A percentile compares a stretch with the other conserved stretches of the same genome.
These are phyloP conservation scores for Hoplias malabaricus DNA, from an alignment of 2,113 vertebrate species.

Conservation along the genomic window DNA sequence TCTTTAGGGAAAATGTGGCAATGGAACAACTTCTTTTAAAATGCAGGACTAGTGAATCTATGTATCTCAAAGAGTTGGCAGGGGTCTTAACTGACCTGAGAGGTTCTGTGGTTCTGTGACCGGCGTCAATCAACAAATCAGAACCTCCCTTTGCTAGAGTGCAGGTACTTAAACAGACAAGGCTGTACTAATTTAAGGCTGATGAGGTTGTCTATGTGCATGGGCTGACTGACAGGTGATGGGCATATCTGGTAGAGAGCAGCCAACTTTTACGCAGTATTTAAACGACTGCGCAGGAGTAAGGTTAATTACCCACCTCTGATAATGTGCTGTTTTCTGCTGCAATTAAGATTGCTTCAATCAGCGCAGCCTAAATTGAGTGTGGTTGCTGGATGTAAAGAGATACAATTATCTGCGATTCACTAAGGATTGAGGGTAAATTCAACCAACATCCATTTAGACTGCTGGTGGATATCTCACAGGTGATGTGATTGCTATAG, in stretches of 20 bases:
- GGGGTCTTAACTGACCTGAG: not conserved
- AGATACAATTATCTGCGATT: constrained; percentile 56
- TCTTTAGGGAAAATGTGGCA: too few relatives aligned
- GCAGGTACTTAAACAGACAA: constrained; percentile 46
- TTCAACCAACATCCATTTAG: constrained; percentile 16
- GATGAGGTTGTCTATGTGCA: constrained; percentile 26
- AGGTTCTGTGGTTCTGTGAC: not conserved
- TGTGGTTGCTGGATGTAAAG: constrained; percentile 43
- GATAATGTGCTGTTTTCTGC: constrained; percentile 49
- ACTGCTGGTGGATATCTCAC: constrained; percentile 21
- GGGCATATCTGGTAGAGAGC: constrained; percentile 38
- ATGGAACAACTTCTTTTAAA: too few relatives aligned
- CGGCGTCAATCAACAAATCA: not conserved
- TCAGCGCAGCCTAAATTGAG: constrained; percentile 46
- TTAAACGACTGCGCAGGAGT: constrained; percentile 14
- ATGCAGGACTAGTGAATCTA: too few relatives aligned
- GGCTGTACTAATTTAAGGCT: constrained; percentile 38
- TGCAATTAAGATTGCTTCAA: constrained; percentile 55
- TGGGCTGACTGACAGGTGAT: constrained; percentile 50
- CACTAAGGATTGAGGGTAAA: constrained; percentile 42
- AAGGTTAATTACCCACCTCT: constrained; percentile 50
- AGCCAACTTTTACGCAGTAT: constrained; percentile 36
- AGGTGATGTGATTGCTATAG: not conserved
- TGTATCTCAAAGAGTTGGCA: not conserved
- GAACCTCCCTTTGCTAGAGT: not conserved